Evolutionary conservation across 2,797 vertebrate species (phyloP).

Genomic region (Anableps anableps): DNA sequence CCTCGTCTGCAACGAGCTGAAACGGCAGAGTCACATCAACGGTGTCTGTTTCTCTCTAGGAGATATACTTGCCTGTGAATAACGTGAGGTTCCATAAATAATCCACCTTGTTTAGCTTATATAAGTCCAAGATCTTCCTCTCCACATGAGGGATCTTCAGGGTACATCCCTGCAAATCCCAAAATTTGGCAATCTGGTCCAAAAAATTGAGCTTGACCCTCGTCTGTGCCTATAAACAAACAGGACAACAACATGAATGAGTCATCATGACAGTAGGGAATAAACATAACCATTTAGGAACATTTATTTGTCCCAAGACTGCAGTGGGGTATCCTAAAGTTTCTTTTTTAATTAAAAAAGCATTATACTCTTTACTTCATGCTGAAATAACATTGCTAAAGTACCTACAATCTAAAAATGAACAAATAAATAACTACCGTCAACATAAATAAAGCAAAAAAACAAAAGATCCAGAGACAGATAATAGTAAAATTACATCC

Average conservation of each 20-base stretch:
- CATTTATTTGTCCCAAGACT: not conserved
- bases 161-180: conserved; percentile 95
- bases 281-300: not conserved
- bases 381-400: not conserved
- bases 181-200: conserved; percentile 98
- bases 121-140: conserved; percentile 95
- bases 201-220: conserved; percentile 97
- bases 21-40: conserved; percentile 6
- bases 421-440: not conserved
- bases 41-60: not conserved
- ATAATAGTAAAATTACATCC: conserved; percentile 10
- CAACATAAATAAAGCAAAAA: not conserved
- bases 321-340: not conserved
- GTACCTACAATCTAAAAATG: not conserved
- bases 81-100: not conserved
- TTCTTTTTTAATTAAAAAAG: not conserved
- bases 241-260: conserved; percentile 3
- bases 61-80: not conserved
- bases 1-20: conserved; percentile 96
- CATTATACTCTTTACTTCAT: not conserved
- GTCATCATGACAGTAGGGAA: not conserved
- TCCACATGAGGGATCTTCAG: conserved; percentile 97
- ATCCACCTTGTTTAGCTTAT: conserved; percentile 92
- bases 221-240: conserved; percentile 88
- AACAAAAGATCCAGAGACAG: not conserved